A percentile compares a stretch with the other conserved stretches of the same genome.
Evolutionary conservation across 2,888 invertebrate species (phyloP).

Genomic region (Asteroscopus sphinx): DNA sequence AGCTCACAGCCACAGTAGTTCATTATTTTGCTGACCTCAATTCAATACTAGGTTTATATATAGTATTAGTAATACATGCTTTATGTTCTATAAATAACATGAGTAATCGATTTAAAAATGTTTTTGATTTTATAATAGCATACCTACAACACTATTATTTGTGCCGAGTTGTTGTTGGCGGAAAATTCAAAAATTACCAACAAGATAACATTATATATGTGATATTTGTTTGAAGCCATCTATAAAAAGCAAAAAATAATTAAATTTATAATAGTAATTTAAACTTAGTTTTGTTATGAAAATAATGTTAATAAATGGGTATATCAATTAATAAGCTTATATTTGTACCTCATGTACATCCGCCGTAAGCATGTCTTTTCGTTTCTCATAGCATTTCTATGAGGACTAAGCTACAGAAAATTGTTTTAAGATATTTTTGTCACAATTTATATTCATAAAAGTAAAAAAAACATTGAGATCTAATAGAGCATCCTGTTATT

Average conservation of each 20-base stretch:
- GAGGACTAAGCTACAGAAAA: not conserved
- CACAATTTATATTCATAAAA: no score
- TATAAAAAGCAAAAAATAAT: not conserved
- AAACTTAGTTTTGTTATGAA: not conserved
- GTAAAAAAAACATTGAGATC: fast-evolving
- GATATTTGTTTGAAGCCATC: not conserved
- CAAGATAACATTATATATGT: not conserved
- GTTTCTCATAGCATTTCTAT: not conserved
- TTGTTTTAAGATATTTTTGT: no score
- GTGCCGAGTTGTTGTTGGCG: slow-evolving; percentile 17
- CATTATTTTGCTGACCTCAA: no score
- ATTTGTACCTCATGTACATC: slow-evolving; percentile 15
- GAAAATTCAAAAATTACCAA: slow-evolving; percentile 32
- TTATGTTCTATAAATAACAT: no score
- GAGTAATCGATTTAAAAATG: slow-evolving; percentile 3
- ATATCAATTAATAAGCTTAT: not conserved
- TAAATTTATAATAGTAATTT: not conserved
- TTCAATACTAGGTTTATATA: no score
- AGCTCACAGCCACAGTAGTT: no score
- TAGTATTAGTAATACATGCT: no score
- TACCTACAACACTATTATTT: slow-evolving; percentile 28
- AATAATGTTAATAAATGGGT: not conserved
- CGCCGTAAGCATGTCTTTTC: slow-evolving; percentile 31
- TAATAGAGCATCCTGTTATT: not conserved
- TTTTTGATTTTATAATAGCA: not conserved